Base-by-base conservation (phyloP, 2,888 invertebrate species). In the Timema podura region DNA sequence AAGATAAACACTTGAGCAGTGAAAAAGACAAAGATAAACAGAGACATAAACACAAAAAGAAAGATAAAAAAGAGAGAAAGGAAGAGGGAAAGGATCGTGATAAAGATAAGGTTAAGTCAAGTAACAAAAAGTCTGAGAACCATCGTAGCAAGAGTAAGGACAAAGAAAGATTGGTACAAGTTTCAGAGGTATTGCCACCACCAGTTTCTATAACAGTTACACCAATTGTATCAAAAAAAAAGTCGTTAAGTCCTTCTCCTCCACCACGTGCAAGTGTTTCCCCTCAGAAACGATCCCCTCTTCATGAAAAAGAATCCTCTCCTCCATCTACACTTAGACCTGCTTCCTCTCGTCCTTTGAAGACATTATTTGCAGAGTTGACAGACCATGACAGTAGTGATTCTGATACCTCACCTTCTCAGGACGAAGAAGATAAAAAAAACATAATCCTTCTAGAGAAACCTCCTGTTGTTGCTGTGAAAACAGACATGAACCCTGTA, bases 71-170 rank as follows among this genome's bases (percentile, higher is more conserved):
- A 13, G 79, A 67, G 79, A 79, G 13, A 72, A 76, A 0, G 79
- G 70, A 79, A 54, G 75, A 70, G 10, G 81, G 81, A 0, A 81
- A 81, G 30, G 83, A 82, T 64, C 81, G 80, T 67, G 80, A 81
- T 47, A 85, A 69, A 64, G 72, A 68, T 15, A 70, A 51, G 47
- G 72, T 71, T 48, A 68, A 70, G 15, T 45, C 54, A 68, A 71
- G 15, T 71, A 74, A 71, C 70, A 75, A 68, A 73, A 64, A 66
- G 48, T 59, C 45, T 16, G 74, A 64, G 71, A 67, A 65, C 64
- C 57, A 30, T 68, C 68, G 68, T 65, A 68, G 48, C 64, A 70
- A 67, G n/a, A 48, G 47, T 47, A 73, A 72, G 47, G 73, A 75
- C 48, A 69, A 71, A 65, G 74, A 74, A 45, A 72, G 68, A 49